Percentiles rank a stretch among this genome's conserved stretches.
phyloP scores from a whole-genome alignment of 1,140 invertebrate species.

The Orchesella cincta region DNA sequence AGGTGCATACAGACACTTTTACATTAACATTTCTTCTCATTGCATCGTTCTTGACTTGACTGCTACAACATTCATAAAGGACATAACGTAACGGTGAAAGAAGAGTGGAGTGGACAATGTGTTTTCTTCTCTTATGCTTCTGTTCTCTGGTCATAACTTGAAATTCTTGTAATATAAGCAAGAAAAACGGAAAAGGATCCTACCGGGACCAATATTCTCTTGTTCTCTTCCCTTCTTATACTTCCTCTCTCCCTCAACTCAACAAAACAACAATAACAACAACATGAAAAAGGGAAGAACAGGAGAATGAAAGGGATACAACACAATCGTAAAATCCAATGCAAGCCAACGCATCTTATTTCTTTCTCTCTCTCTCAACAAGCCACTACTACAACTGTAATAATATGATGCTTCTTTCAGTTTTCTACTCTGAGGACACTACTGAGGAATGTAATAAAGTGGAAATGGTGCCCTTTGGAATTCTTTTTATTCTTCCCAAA shows the following conservation, averaged over 20 bases:
- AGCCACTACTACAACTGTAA: background rate
- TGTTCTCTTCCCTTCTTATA: background rate
- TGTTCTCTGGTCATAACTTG: background rate
- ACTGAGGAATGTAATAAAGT: constrained; percentile 27
- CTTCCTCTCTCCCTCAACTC: background rate
- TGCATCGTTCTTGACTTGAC: no score
- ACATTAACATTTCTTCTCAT: no score
- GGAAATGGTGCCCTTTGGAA: constrained; percentile 26
- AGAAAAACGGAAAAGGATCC: background rate
- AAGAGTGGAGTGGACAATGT: no score
- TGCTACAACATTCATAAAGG: no score
- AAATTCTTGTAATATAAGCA: background rate
- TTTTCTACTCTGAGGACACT: background rate
- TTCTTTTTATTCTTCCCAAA: constrained; percentile 25
- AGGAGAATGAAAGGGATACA: background rate
- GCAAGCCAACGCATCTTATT: background rate
- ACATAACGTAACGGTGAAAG: no score
- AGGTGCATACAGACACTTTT: no score
- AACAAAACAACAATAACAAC: background rate
- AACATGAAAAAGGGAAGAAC: background rate
- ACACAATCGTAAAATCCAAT: constrained; percentile 13
- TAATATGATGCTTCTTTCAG: background rate
- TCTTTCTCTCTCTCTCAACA: background rate
- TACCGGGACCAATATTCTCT: constrained; percentile 12
- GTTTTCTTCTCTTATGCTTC: no score